Evolutionary conservation across 1,140 invertebrate genomes (phyloP), one percentile per base, ranked within the genome.

Genomic region (Dendrolimus punctatus): DNA sequence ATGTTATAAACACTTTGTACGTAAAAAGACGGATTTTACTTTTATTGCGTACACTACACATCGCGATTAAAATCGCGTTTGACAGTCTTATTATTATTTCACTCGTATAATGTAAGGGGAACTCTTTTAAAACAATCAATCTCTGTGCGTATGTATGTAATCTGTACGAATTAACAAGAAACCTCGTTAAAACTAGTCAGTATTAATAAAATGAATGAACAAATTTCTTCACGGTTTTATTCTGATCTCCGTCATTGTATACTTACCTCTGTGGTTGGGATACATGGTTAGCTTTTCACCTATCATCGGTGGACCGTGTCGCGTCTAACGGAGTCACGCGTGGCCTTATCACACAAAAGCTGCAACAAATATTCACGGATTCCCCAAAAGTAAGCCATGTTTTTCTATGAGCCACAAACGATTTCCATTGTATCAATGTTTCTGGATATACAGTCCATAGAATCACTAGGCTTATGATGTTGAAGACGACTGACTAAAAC

Each of bases 331-430:
- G 49, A 71, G 67, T 64, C 73, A 69, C 70, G 65, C 65, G 53
- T 73, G 76, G 70, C 73, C 79, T 76, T 81, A 79, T 74, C 70
- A 75, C 66, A 71, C 78, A 86, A 64, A 81, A 80, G 76, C 83
- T 86, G 83, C 73, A 86, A 86, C 80, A 86, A 86, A 86, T 86
- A 86, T 86, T 84, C 83, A 80, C 62, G 80, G 72, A 78, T 83
- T 85, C 83, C 83, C 83, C 83, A 72, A 71, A 59, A 63, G 23
- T 23, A 62, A 75, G 76, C 68, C 70, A 62, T 63, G 72, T 48
- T 72, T 69, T 74, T 73, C 77, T 78, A 60, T 57, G 58, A 76
- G 69, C 69, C 55, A 61, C 55, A 47, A 40, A 53, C 6, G 46
- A 46, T 10, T 44, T 52, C 8, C 9, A 53, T 45, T 54, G 56